Evolutionary conservation across 2,888 invertebrate genomes (phyloP).

Genomic region (Aproaerema taeniolella): DNA sequence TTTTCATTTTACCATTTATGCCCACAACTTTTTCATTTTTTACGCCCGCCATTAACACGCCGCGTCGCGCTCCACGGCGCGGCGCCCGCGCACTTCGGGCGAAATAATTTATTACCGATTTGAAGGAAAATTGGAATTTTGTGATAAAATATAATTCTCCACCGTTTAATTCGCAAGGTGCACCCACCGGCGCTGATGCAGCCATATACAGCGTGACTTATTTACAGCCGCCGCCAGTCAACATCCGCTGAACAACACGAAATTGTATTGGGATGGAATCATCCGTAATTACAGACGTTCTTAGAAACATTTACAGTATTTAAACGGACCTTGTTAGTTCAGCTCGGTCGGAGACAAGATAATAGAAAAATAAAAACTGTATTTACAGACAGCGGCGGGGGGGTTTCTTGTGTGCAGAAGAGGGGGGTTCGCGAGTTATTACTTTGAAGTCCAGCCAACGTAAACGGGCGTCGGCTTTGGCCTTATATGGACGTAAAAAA

Average conservation of each 20-base stretch:
- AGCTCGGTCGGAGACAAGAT: slow-evolving; percentile 26
- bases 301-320: slow-evolving; percentile 14
- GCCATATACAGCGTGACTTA: slow-evolving; percentile 33
- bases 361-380: slow-evolving; percentile 40
- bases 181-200: slow-evolving; percentile 28
- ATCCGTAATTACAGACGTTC: slow-evolving; percentile 1
- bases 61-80: slow-evolving; percentile 41
- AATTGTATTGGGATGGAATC: slow-evolving; percentile 1
- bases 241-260: slow-evolving; percentile 2
- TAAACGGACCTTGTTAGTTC: slow-evolving; percentile 28
- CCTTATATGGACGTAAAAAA: slow-evolving; percentile 54
- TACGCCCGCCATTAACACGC: slow-evolving; percentile 41
- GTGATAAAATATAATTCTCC: slow-evolving; percentile 45
- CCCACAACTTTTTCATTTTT: too few relatives aligned
- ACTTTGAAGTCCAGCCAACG: slow-evolving; percentile 53
- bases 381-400: slow-evolving; percentile 28
- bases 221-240: slow-evolving; percentile 26
- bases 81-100: slow-evolving; percentile 52
- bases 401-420: slow-evolving; percentile 11
- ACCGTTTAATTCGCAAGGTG: slow-evolving; percentile 24
- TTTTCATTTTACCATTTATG: slow-evolving; percentile 48
- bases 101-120: slow-evolving; percentile 58
- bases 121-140: slow-evolving; percentile 62
- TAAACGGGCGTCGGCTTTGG: slow-evolving; percentile 53
- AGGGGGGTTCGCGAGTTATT: slow-evolving; percentile 27